Conservation (phyloP, 2,888 invertebrate species). For the Microchrysa polita region DNA sequence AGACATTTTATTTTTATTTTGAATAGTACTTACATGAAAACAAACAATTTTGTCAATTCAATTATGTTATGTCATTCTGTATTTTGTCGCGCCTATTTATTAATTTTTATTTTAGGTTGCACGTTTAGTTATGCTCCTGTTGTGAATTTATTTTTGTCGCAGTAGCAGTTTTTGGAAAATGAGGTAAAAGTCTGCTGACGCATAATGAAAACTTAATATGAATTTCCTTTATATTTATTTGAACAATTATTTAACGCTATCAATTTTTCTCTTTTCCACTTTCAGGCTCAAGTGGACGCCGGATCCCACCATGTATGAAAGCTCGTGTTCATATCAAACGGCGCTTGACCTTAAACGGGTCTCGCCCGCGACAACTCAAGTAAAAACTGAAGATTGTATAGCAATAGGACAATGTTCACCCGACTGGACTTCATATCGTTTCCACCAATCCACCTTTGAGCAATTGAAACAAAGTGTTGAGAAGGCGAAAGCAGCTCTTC, state of each 20-base stretch:
- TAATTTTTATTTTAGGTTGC: neutral
- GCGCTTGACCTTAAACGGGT: constrained; percentile 81
- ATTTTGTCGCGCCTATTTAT: neutral
- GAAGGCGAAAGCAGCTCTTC: constrained; percentile 87
- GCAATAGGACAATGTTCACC: constrained; percentile 68
- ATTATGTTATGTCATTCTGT: too few species aligned
- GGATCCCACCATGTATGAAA: constrained; percentile 79
- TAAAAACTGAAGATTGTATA: constrained; percentile 67
- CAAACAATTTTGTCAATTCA: too few species aligned
- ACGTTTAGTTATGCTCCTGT: neutral
- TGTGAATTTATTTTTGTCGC: neutral
- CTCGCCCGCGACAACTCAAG: constrained; percentile 65
- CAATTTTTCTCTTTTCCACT: neutral
- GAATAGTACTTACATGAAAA: too few species aligned
- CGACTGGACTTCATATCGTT: constrained; percentile 82
- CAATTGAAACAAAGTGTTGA: constrained; percentile 90
- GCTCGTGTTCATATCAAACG: constrained; percentile 91
- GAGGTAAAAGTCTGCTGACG: too few species aligned
- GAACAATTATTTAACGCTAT: neutral
- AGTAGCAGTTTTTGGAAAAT: too few species aligned
- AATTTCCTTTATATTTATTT: neutral
- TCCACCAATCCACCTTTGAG: constrained; percentile 88
- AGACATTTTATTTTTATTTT: too few species aligned
- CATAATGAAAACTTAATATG: too few species aligned
- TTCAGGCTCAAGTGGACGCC: constrained; percentile 50